phyloP scores from a whole-genome alignment of 2,113 vertebrate genomes.

The Lepisosteus oculatus region DNA sequence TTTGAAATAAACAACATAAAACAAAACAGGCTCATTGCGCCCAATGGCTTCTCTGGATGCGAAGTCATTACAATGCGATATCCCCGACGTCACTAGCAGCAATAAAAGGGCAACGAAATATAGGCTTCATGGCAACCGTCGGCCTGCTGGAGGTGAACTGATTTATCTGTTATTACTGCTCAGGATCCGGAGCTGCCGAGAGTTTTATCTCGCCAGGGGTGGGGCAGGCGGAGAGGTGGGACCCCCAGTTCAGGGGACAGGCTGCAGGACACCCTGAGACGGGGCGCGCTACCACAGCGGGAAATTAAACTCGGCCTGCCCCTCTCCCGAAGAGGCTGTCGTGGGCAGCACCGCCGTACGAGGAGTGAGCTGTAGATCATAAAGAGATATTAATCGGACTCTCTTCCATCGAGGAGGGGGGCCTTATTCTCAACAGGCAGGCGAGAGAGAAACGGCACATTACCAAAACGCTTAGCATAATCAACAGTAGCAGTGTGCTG shows the following conservation, averaged over 20 bases:
- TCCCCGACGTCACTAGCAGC: background rate
- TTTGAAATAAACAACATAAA: background rate
- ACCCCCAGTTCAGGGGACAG: background rate
- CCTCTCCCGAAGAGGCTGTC: background rate
- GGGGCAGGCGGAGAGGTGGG: background rate
- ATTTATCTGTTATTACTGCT: slow-evolving; percentile 18
- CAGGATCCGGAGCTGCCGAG: background rate
- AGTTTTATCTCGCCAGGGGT: background rate
- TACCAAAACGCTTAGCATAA: background rate
- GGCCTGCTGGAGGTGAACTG: slow-evolving; percentile 10
- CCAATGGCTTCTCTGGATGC: background rate
- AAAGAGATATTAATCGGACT: slow-evolving; percentile 12
- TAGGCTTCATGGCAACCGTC: background rate
- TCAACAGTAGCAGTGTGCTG: background rate
- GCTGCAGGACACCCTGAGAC: background rate
- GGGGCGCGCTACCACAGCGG: slow-evolving; percentile 16
- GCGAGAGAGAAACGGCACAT: background rate
- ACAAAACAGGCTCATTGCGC: background rate
- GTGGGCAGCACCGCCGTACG: slow-evolving; percentile 5
- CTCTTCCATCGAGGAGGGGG: background rate
- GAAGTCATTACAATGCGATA: background rate
- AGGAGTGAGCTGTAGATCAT: background rate
- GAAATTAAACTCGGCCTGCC: slow-evolving; percentile 17
- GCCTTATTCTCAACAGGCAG: background rate
- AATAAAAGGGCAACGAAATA: background rate